Evolutionary conservation across 1,140 invertebrate species (phyloP), one percentile per base, ranked within the genome.

Genomic region (Bactericera cockerelli): DNA sequence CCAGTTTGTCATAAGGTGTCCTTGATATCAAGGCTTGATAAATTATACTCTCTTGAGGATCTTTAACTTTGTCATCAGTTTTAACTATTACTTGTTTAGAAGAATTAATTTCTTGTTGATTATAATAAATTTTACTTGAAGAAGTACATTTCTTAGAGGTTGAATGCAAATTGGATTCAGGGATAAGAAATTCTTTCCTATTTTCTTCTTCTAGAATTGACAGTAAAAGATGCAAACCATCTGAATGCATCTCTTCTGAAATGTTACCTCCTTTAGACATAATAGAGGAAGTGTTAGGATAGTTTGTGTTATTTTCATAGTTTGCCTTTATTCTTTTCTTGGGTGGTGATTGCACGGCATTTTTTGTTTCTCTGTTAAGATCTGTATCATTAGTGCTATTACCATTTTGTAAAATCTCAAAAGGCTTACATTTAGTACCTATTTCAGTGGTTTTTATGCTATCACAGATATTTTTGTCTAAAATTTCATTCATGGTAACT

Each of bases 151-250:
- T n/a, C n/a, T n/a, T n/a, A n/a, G n/a, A n/a, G n/a, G n/a, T n/a
- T n/a, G n/a, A n/a, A n/a, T n/a, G n/a, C n/a, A n/a, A n/a, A n/a
- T n/a, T n/a, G n/a, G n/a, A n/a, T n/a, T n/a, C n/a, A n/a, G n/a
- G n/a, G n/a, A n/a, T 22, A 8, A 19, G n/a, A 22, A 49, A n/a
- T 49, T 4, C 42, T 49, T 22, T 49, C 22, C 19, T 49, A 8
- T 22, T 49, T 19, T 49, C 42, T 49, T 49, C 42, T n/a, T 49
- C 42, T 16, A 49, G 19, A 6, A 49, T 49, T 49, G 42, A 49
- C 22, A 49, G 42, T 8, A 49, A 22, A 4, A 49, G n/a, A 49
- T 49, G 42, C n/a, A 49, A 49, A 8, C 42, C 42, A 22, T 49
- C 42, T 6, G 42, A 49, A 49, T 49, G 28, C 13, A 31, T 31